phyloP scores from a whole-genome alignment of 2,113 vertebrate genomes.

The Muntiacus muntjak region DNA sequence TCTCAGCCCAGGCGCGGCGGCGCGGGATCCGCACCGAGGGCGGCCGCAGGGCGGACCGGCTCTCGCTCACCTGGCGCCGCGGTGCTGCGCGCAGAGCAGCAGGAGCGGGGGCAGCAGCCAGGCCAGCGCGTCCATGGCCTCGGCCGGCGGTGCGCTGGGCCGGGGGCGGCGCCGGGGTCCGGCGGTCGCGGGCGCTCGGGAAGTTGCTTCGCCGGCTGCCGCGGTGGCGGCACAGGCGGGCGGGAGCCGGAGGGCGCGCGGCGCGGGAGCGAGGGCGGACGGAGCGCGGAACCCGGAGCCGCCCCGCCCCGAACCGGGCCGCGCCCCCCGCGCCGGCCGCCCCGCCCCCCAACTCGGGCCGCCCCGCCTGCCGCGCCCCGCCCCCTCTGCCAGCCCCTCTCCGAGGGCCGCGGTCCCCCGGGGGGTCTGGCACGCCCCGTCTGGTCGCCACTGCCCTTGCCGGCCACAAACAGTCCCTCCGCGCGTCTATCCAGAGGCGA shows the following conservation, averaged over 20 bases:
- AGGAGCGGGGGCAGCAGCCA: conserved; percentile 77
- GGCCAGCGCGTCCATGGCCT: conserved; percentile 77
- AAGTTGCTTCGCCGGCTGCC: conserved; percentile 33
- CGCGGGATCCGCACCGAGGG: background rate
- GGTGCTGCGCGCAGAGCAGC: conserved; percentile 77
- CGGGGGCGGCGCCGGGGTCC: conserved; percentile 56
- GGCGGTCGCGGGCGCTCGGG: conserved; percentile 38
- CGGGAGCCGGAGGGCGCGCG: background rate
- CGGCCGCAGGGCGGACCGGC: background rate
- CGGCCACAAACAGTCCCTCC: background rate
- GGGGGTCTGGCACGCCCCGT: background rate
- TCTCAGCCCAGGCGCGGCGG: background rate
- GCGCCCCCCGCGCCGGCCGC: background rate
- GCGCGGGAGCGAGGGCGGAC: background rate
- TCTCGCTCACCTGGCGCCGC: conserved; percentile 81
- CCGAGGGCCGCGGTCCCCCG: background rate
- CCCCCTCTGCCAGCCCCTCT: background rate
- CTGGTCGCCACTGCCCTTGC: background rate
- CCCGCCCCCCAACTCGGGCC: background rate
- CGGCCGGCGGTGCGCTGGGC: conserved; percentile 58
- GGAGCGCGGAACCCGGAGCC: background rate
- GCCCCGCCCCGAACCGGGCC: background rate
- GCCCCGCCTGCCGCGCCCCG: background rate
- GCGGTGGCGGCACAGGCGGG: conserved; percentile 37
- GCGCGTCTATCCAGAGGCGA: background rate